Evolutionary conservation across 2,797 vertebrate species (phyloP).

Genomic region (Phataginus tricuspis): DNA sequence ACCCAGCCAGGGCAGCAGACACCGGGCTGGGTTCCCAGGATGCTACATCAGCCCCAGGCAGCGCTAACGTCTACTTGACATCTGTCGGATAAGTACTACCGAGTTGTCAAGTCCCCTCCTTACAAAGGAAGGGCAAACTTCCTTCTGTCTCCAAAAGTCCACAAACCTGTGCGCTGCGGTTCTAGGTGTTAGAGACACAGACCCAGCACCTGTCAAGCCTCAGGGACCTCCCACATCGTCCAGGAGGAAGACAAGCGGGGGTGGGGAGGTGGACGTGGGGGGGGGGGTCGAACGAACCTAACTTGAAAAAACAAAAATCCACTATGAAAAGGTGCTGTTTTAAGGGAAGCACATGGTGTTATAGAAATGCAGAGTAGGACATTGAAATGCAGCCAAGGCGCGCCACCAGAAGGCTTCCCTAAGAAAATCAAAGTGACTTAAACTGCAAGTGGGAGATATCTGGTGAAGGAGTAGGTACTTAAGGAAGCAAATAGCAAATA

Average conservation of each 20-base stretch:
- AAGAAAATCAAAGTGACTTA: not conserved
- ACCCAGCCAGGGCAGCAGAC: not conserved
- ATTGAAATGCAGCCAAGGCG: rapidly evolving
- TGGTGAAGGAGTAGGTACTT: not conserved
- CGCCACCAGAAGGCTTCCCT: not conserved
- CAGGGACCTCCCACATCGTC: not conserved
- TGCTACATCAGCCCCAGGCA: not conserved
- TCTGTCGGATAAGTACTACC: not conserved
- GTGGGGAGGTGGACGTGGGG: no score
- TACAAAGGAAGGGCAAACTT: not conserved
- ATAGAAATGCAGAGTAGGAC: not conserved
- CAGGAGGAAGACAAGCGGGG: not conserved
- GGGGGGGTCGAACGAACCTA: not conserved
- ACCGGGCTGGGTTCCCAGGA: not conserved
- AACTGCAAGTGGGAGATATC: not conserved
- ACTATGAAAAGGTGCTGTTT: not conserved
- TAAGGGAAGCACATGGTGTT: not conserved
- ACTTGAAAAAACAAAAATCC: not conserved
- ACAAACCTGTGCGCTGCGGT: not conserved
- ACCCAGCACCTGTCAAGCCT: not conserved
- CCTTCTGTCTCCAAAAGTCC: not conserved
- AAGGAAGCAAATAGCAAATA: not conserved
- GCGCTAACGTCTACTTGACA: not conserved
- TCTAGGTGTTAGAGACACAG: not conserved
- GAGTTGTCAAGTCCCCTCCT: not conserved